Base-by-base conservation (phyloP, 2,113 vertebrate genomes). In the Cyanoramphus novaezelandiae region DNA sequence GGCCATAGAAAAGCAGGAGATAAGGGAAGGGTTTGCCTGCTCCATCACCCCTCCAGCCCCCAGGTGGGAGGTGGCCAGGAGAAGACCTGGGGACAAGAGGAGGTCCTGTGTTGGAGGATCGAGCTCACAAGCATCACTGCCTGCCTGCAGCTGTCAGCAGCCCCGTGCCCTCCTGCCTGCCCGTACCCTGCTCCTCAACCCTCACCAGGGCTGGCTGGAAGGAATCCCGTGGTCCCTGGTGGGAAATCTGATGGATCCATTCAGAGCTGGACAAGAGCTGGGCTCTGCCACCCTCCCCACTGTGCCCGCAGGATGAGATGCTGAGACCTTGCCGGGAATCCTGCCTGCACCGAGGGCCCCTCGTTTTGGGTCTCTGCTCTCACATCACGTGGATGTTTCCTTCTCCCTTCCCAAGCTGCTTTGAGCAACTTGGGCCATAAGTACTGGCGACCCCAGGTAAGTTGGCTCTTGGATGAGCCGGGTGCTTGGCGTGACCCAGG, bases 291-390 rank as follows among this genome's bases (percentile, higher is more conserved):
- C 27, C 16, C 5, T 4, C 20, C n/a, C 39, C 0, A 0, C 27
- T 35, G 16, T 9, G 3, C 63, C 39, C 49, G 37, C 13, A 52
- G 11, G 43, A 2, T 2, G 1, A 0, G 1, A 59, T 72, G 76
- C 76, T 68, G 84, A 24, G 67, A 14, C 17, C 37, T 75, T 4
- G 2, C 33, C 3, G 4, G 31, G 47, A 23, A 57, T 24, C 24
- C 52, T 7, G 1, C 53, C 31, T 44, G 11, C 29, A 47, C 33
- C 1, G 0, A 21, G 37, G 25, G 13, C 16, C 68, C n/a, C 19
- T 74, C 28, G 13, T 35, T 86, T 55, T 43, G 23, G 3, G 10
- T 72, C 41, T 52, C 20, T 21, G 6, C 49, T 53, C 33, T 69
- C 44, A 33, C 49, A 28, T 21, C 43, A 4, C 3, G 11, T 3